phyloP scores from a whole-genome alignment of 2,888 invertebrate species.

The Drosophila nr. fundita region DNA sequence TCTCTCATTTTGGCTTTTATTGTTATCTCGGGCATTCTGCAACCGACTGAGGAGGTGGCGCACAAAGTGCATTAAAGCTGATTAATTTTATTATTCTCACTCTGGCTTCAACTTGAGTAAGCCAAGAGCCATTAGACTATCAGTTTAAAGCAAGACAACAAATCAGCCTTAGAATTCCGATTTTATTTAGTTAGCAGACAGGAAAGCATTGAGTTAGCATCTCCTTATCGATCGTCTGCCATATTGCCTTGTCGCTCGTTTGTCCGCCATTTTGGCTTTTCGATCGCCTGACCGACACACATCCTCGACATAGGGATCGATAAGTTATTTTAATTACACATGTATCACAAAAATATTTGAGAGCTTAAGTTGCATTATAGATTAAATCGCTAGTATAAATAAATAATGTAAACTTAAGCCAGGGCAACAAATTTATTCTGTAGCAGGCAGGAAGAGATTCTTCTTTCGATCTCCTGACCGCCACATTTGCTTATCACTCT shows the following conservation, averaged over 20 bases:
- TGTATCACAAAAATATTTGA: not conserved
- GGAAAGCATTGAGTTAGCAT: not conserved
- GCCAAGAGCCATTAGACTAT: not conserved
- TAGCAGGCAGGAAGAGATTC: not conserved
- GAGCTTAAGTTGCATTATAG: not conserved
- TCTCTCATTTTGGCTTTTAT: constrained; percentile 58
- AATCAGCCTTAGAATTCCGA: constrained; percentile 8
- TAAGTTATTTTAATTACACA: not conserved
- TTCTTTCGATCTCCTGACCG: not conserved
- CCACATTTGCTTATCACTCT: not conserved
- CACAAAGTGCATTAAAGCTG: constrained; percentile 74
- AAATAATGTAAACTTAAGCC: not conserved
- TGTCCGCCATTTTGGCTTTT: not conserved
- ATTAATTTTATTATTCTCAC: constrained; percentile 72
- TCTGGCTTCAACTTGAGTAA: constrained; percentile 15
- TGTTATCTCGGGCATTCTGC: constrained; percentile 73
- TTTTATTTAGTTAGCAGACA: not conserved
- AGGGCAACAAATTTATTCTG: not conserved
- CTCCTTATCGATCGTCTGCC: not conserved
- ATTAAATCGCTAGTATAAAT: not conserved
- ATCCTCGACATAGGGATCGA: not conserved
- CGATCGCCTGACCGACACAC: not conserved
- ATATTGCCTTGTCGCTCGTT: too few relatives aligned
- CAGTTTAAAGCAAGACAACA: constrained; percentile 20
- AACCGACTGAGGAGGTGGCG: constrained; percentile 16